Conservation (phyloP, 2,888 invertebrate species). For the Anodontia alba region DNA sequence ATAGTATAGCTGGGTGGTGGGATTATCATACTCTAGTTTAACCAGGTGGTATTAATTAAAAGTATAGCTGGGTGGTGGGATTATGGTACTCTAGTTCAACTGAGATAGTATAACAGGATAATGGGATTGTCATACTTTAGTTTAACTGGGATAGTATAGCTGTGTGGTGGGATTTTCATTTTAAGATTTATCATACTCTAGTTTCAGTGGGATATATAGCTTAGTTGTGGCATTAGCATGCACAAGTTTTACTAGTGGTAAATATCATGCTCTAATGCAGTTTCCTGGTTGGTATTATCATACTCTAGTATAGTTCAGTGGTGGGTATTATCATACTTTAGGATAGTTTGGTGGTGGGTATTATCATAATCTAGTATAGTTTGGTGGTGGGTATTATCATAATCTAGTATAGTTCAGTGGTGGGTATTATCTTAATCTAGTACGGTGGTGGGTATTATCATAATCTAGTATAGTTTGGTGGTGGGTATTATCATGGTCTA, state of each 20-base stretch:
- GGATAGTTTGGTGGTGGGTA: neutral
- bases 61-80: neutral
- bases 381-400: neutral
- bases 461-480: neutral
- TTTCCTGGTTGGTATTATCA: neutral
- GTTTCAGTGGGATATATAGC: too few species aligned
- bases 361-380: neutral
- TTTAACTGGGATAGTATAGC: too few species aligned
- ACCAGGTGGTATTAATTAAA: neutral
- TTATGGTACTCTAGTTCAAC: neutral
- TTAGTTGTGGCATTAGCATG: neutral
- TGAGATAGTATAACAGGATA: too few species aligned
- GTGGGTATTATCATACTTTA: neutral
- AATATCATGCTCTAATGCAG: too few species aligned
- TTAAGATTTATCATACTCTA: neutral
- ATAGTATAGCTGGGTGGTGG: neutral
- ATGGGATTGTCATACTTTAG: neutral
- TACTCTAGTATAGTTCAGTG: neutral
- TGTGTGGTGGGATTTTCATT: constrained; percentile 3
- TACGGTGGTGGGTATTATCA: neutral
- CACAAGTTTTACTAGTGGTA: neutral
- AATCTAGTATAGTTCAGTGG: neutral
- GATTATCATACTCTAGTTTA: neutral
- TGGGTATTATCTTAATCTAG: neutral
- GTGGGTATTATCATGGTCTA: neutral